Base-by-base conservation (phyloP, 2,113 vertebrate genomes). In the Megaptera novaeangliae region DNA sequence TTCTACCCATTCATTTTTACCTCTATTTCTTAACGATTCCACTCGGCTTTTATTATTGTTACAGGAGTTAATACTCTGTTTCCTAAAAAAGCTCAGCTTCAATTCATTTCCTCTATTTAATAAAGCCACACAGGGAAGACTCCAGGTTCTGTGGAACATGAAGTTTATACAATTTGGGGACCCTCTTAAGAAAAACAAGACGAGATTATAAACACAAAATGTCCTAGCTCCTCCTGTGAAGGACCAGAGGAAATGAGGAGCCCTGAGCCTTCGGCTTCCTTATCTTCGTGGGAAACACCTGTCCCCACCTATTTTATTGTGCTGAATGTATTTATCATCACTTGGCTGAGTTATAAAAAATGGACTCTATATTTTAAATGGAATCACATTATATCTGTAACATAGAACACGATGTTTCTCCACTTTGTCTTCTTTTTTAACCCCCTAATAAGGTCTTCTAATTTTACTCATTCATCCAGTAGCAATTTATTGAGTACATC, bases 261-360 rank as follows among this genome's bases (percentile, higher is more conserved):
- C 0, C 18, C 15, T 8, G 14, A 7, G 17, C 9, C 29, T 1
- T 36, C 1, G 3, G 9, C n/a, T 8, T 68, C n/a, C 74, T 27
- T 2, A 5, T 39, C 15, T 9, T 49, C 0, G 0, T 4, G 18
- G 5, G 12, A 1, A 27, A 13, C 27, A 9, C 25, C 5, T 3
- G 3, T 2, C 8, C 41, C 61, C 82, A 6, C 34, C 12, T 2
- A 27, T 6, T 29, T n/a, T 15, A 15, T 8, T 20, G 23, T 12
- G 20, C 25, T 57, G 39, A 21, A 0, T 10, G 31, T 34, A 13
- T 36, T 61, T 36, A 4, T 11, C n/a, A 17, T 29, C 44, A 10
- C 66, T 23, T n/a, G 27, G 23, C 31, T 8, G 3, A 64, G 39
- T 44, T 69, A 46, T 20, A 10, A 8, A 57, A 57, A 52, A 5